Percentiles rank a stretch among this genome's conserved stretches.
phyloP scores from a whole-genome alignment of 2,888 invertebrate genomes.

The Pseudanteris insignis region DNA sequence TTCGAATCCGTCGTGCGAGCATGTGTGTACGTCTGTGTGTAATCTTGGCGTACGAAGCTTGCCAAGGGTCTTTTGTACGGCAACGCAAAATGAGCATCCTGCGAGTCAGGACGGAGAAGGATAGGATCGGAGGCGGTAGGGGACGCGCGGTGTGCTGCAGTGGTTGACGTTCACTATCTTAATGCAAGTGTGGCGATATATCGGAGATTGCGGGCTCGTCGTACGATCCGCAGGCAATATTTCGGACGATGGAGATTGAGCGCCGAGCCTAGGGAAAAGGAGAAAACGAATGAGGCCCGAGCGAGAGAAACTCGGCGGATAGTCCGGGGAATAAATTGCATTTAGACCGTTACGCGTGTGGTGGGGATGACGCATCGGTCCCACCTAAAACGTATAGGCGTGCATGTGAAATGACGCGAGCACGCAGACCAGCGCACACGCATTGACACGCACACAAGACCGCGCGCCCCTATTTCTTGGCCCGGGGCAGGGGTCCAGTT shows the following conservation, averaged over 20 bases:
- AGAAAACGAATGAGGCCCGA: slow-evolving; percentile 41
- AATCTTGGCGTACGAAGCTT: slow-evolving; percentile 33
- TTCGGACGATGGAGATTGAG: slow-evolving; percentile 43
- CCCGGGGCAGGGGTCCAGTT: slow-evolving; percentile 57
- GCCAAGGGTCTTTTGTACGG: slow-evolving; percentile 38
- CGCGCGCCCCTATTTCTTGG: slow-evolving; percentile 4
- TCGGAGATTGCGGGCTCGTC: slow-evolving; percentile 33
- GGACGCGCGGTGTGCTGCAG: slow-evolving; percentile 6
- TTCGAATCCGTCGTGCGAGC: slow-evolving; percentile 28
- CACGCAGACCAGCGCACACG: slow-evolving; percentile 49
- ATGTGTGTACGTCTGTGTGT: slow-evolving; percentile 22
- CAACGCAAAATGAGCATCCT: slow-evolving; percentile 42
- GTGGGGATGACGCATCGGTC: slow-evolving; percentile 50
- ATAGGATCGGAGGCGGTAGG: slow-evolving; percentile 6
- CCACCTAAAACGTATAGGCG: slow-evolving; percentile 31
- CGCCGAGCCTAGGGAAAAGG: slow-evolving; percentile 45
- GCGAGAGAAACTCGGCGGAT: slow-evolving; percentile 47
- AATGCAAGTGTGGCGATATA: slow-evolving; percentile 41
- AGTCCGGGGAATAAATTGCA: slow-evolving; percentile 61
- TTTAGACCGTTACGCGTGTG: slow-evolving; percentile 63
- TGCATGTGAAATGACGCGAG: slow-evolving; percentile 27
- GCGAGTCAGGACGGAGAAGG: slow-evolving; percentile 15
- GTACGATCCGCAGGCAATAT: slow-evolving; percentile 34
- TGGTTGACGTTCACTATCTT: slow-evolving; percentile 40
- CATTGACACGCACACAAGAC: slow-evolving; percentile 32